These are phyloP conservation scores for Epinephelus awoara DNA, from an alignment of 2,797 vertebrate genomes.

Conservation along the genomic window DNA sequence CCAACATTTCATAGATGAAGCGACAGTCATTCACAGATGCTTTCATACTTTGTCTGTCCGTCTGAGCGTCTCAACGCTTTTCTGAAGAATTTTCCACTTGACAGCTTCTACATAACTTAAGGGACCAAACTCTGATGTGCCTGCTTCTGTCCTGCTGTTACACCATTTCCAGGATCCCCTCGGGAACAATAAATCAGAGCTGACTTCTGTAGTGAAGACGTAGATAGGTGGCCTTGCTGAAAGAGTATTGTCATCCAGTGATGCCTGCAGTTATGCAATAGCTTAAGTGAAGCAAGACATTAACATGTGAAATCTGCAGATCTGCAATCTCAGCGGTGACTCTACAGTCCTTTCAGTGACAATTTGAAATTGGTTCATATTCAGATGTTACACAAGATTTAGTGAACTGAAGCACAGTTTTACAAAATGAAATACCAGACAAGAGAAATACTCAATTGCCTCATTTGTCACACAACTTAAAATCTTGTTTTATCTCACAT, in stretches of 20 bases:
- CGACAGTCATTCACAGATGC: conserved; percentile 53
- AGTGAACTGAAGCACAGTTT: neutral
- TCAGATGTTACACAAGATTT: conserved; percentile 9
- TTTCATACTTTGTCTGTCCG: conserved; percentile 39
- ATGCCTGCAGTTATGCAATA: conserved; percentile 1
- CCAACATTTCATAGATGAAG: conserved; percentile 26
- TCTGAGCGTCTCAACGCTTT: conserved; percentile 22
- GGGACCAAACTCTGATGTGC: conserved; percentile 23
- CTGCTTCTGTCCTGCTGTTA: conserved; percentile 40
- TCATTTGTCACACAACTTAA: conserved; percentile 8
- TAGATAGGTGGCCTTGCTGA: conserved; percentile 40
- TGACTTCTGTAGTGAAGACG: conserved; percentile 33
- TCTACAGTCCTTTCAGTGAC: neutral
- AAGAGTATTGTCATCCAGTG: conserved; percentile 21
- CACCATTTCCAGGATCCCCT: conserved; percentile 46
- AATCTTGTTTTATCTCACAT: neutral
- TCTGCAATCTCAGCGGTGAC: neutral
- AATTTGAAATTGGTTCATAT: neutral
- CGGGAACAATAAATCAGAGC: conserved; percentile 54
- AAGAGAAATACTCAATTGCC: neutral
- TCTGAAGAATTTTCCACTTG: conserved; percentile 43
- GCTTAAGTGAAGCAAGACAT: conserved; percentile 26
- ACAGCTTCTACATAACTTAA: conserved; percentile 33
- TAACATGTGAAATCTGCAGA: conserved; percentile 25
- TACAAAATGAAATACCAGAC: conserved; percentile 9